Conservation (phyloP, 2,797 vertebrate species). For the Remorina albescens region DNA sequence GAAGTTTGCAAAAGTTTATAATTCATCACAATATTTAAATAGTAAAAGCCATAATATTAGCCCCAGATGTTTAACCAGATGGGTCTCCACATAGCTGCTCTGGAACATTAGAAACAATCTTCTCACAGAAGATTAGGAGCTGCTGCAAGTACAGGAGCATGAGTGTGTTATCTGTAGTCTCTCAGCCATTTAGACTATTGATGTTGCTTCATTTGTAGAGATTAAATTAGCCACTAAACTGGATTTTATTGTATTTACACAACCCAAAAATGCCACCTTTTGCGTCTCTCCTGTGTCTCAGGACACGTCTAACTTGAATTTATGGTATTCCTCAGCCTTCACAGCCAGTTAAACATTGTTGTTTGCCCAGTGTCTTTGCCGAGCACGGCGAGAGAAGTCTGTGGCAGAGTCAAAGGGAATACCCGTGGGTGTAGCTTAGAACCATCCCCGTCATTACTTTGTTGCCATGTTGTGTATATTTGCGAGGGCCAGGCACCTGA, state of each 20-base stretch:
- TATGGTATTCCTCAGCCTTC: slow-evolving; percentile 1
- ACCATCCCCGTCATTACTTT: slow-evolving; percentile 42
- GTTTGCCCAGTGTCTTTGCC: slow-evolving; percentile 8
- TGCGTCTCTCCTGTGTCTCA: not conserved
- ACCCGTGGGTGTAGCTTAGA: not conserved
- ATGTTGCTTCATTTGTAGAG: not conserved
- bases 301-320: not conserved
- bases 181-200: not conserved
- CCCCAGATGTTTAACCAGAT: slow-evolving; percentile 41
- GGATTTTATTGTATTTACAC: not conserved
- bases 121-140: not conserved
- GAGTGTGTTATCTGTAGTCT: not conserved
- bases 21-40: slow-evolving; percentile 28
- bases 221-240: not conserved
- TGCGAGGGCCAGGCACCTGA: slow-evolving; percentile 44
- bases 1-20: not conserved
- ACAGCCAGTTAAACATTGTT: not conserved
- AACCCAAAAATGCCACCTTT: not conserved
- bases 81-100: slow-evolving; percentile 6
- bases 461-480: slow-evolving; percentile 21
- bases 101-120: not conserved
- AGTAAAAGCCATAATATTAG: not conserved
- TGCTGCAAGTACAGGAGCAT: not conserved
- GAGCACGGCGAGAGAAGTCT: slow-evolving; percentile 4
- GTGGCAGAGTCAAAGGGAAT: slow-evolving; percentile 14